A percentile compares a stretch with the other conserved stretches of the same genome.
phyloP scores from a whole-genome alignment of 2,888 invertebrate species.

The Apotomis betuletana region DNA sequence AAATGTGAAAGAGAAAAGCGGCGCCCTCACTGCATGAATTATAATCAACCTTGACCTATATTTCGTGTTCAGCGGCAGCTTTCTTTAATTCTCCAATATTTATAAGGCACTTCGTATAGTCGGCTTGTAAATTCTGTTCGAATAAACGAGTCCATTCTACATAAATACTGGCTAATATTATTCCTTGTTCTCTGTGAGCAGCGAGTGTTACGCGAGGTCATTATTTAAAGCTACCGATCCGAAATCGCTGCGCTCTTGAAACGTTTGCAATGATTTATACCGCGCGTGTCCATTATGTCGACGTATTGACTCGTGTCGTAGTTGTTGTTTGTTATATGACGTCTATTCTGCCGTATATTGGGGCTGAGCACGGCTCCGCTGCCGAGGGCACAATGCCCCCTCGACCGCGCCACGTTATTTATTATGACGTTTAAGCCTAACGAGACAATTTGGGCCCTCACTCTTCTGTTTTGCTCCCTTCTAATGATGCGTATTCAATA shows the following conservation, averaged over 20 bases:
- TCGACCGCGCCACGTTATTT: constrained; percentile 56
- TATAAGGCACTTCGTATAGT: constrained; percentile 50
- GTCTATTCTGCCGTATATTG: constrained; percentile 54
- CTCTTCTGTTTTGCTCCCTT: constrained; percentile 51
- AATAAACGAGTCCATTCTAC: constrained; percentile 46
- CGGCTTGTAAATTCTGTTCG: constrained; percentile 56
- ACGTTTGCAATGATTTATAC: constrained; percentile 60
- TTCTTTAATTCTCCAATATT: constrained; percentile 42
- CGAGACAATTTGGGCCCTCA: constrained; percentile 51
- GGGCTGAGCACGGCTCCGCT: constrained; percentile 50
- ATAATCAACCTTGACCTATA: constrained; percentile 41
- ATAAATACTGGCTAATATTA: constrained; percentile 47
- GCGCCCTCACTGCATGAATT: constrained; percentile 36
- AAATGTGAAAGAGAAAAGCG: constrained; percentile 35
- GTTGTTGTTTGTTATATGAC: constrained; percentile 65
- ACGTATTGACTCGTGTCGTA: constrained; percentile 67
- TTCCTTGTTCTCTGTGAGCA: constrained; percentile 48
- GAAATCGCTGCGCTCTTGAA: constrained; percentile 55
- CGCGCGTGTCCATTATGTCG: constrained; percentile 63
- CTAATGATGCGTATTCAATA: constrained; percentile 54
- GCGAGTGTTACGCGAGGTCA: constrained; percentile 51
- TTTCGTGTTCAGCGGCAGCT: constrained; percentile 35
- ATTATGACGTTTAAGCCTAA: constrained; percentile 61
- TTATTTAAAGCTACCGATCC: constrained; percentile 62
- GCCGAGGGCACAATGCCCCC: constrained; percentile 56